Conservation (phyloP, 1,140 invertebrate species). For the Cecropterus lyciades region DNA sequence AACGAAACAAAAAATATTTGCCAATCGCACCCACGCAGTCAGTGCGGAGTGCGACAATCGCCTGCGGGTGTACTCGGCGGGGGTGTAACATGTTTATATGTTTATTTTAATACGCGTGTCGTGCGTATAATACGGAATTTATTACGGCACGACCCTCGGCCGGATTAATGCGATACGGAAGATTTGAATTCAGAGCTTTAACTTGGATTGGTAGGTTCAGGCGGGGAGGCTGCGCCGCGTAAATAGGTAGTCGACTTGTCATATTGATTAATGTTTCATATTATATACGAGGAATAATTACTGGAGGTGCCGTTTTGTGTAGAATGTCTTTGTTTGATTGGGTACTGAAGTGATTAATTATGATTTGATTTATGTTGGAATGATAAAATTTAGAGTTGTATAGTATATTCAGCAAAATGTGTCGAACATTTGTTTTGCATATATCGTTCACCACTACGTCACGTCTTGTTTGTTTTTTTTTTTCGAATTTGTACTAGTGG, state of each 20-base stretch:
- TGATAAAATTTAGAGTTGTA: no score
- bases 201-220: slow-evolving; percentile 75
- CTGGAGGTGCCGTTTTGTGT: slow-evolving; percentile 20
- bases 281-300: slow-evolving; percentile 39
- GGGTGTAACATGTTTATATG: slow-evolving; percentile 82
- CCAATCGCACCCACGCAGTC: neutral
- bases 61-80: slow-evolving; percentile 59
- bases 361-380: neutral
- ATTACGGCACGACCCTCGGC: slow-evolving; percentile 76
- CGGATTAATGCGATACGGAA: slow-evolving; percentile 83
- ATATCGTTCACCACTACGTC: no score
- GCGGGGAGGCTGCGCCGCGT: slow-evolving; percentile 48
- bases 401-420: no score
- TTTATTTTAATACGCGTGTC: slow-evolving; percentile 84
- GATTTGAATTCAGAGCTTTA: slow-evolving; percentile 82
- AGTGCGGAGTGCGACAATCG: slow-evolving; percentile 16
- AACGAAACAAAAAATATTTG: neutral
- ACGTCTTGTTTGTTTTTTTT: no score
- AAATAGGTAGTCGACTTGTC: slow-evolving; percentile 55
- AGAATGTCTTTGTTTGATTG: neutral
- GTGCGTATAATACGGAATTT: slow-evolving; percentile 83
- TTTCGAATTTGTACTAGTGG: no score
- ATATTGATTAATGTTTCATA: slow-evolving; percentile 66
- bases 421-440: no score
- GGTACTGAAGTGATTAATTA: neutral